These are phyloP conservation scores for Gymnopithys bicolor DNA, from an alignment of 2,797 vertebrate species.

Conservation along the genomic window DNA sequence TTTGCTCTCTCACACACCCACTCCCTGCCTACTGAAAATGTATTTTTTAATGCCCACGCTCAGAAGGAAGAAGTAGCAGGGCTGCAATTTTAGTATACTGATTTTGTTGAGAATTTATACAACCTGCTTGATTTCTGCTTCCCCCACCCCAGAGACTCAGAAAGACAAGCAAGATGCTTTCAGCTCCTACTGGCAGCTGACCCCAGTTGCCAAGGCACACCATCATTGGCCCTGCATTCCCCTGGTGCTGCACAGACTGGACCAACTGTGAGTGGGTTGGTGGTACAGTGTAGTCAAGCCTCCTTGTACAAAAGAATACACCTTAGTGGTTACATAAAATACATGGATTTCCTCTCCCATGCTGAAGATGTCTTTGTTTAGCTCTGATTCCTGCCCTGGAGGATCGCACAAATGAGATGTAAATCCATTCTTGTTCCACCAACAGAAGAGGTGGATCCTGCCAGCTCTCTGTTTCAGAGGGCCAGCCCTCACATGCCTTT, in stretches of 20 bases:
- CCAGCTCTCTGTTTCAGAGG: neutral
- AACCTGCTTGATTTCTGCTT: slow-evolving; percentile 3
- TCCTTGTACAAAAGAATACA: neutral
- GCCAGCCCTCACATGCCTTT: neutral
- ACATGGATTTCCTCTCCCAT: neutral
- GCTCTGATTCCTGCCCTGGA: neutral
- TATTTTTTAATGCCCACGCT: slow-evolving; percentile 5
- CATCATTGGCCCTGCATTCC: fast-evolving
- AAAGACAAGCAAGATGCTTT: neutral
- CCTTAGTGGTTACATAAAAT: neutral
- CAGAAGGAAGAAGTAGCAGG: slow-evolving; percentile 13
- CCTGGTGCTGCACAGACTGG: fast-evolving
- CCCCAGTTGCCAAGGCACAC: fast-evolving
- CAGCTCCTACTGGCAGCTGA: neutral
- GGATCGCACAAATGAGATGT: neutral
- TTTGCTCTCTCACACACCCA: slow-evolving; percentile 41
- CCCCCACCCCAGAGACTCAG: neutral
- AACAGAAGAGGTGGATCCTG: neutral
- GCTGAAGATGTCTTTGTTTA: neutral
- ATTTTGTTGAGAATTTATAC: slow-evolving; percentile 16
- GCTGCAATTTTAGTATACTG: neutral
- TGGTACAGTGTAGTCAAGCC: fast-evolving
- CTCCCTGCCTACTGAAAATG: slow-evolving; percentile 20
- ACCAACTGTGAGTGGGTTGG: fast-evolving
- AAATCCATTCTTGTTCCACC: neutral